A percentile compares a stretch with the other conserved stretches of the same genome.
phyloP scores from a whole-genome alignment of 1,140 invertebrate genomes.

The Colletes latitarsis region DNA sequence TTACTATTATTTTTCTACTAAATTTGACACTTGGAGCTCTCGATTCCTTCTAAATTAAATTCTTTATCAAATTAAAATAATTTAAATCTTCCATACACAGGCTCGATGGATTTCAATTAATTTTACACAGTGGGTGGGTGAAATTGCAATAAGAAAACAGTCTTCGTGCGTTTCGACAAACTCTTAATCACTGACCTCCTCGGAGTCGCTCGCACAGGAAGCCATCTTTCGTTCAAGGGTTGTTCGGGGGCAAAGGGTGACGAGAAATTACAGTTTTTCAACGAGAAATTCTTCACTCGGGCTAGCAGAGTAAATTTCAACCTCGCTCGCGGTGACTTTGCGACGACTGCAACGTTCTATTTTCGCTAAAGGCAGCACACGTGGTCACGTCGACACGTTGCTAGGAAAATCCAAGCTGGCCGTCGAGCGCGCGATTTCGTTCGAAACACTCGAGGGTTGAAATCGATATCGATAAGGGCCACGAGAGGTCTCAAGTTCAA shows the following conservation, averaged over 20 bases:
- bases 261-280: background rate
- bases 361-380: conserved; percentile 37
- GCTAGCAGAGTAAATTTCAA: conserved; percentile 24
- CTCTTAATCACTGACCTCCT: conserved; percentile 47
- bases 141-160: background rate
- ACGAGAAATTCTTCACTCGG: background rate
- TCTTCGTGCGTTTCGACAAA: background rate
- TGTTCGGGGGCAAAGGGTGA: background rate
- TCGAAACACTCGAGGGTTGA: background rate
- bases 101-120: no score
- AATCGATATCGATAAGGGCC: background rate
- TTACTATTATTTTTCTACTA: no score
- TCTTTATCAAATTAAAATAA: no score
- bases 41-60: no score
- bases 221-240: conserved; percentile 24
- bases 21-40: no score
- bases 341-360: conserved; percentile 30
- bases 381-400: conserved; percentile 38
- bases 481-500: no score
- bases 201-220: conserved; percentile 14
- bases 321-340: conserved; percentile 23
- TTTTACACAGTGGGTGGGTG: no score
- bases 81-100: no score
- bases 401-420: conserved; percentile 14
- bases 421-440: background rate